A percentile compares a stretch with the other conserved stretches of the same genome.
Conservation (phyloP, 2,797 vertebrate species). For the Myotis vivesi region DNA sequence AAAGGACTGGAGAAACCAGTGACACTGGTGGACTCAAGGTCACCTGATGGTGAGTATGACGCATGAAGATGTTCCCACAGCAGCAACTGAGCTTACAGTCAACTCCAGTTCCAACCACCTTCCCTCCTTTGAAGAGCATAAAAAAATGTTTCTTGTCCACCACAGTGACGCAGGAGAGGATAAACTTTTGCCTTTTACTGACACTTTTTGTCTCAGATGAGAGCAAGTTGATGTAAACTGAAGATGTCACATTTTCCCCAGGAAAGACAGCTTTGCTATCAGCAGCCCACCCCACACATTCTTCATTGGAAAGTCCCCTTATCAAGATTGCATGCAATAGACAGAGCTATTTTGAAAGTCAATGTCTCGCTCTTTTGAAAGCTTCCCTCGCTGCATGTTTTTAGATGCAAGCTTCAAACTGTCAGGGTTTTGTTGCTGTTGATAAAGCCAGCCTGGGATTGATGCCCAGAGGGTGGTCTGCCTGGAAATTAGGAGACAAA, state of each 20-base stretch:
- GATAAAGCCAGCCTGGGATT: slow-evolving; percentile 80
- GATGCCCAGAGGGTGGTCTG: slow-evolving; percentile 79
- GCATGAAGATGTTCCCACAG: neutral
- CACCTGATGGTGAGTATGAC: neutral
- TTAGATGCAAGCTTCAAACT: slow-evolving; percentile 82
- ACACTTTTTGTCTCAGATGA: slow-evolving; percentile 74
- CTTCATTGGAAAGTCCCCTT: slow-evolving; percentile 77
- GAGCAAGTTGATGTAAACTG: slow-evolving; percentile 71
- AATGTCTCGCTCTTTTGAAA: slow-evolving; percentile 70
- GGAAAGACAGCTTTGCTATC: slow-evolving; percentile 77
- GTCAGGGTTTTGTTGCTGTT: slow-evolving; percentile 82
- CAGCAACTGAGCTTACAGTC: neutral
- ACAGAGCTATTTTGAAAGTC: slow-evolving; percentile 84
- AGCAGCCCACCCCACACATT: slow-evolving; percentile 66
- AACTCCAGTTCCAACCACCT: slow-evolving; percentile 1
- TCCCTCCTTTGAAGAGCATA: slow-evolving; percentile 31
- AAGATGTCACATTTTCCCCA: slow-evolving; percentile 73
- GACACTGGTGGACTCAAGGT: neutral
- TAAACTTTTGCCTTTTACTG: slow-evolving; percentile 65
- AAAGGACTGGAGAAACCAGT: neutral
- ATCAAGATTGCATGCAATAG: slow-evolving; percentile 80
- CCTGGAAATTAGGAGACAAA: slow-evolving; percentile 81
- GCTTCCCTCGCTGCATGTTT: slow-evolving; percentile 67
- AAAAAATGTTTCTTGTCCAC: slow-evolving; percentile 6
- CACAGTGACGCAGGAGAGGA: neutral